Evolutionary conservation across 2,888 invertebrate genomes (phyloP), one percentile per base, ranked within the genome.

Genomic region (Margaritifera margaritifera): DNA sequence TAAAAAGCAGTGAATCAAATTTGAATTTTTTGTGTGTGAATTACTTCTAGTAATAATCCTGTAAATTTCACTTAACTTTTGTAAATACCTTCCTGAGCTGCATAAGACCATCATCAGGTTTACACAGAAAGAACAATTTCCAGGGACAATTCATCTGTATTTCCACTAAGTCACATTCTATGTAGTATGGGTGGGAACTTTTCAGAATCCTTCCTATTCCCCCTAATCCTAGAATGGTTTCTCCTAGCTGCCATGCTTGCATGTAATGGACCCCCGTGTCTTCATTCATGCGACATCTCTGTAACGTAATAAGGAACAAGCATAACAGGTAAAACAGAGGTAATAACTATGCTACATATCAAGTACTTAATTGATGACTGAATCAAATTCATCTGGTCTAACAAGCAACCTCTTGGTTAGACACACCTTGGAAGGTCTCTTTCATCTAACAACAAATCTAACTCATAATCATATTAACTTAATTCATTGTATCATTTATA

Each of bases 251-350:
- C 82, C 87, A 89, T 6, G 88, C 81, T 18, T 75, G 73, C 67
- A 89, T 73, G 78, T 90, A 90, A n/a, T 88, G 84, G 15, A 87
- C 89, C 6, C 90, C 90, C n/a, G 88, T 84, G 56, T 84, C 83
- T 55, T 86, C 85, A 78, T 90, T 90, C 88, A 90, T 87, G 5
- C 87, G 80, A 75, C 90, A 90, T 69, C 90, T 77, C 89, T 90
- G 69, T 19, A 72, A 80, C 50, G 31, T 31, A 50, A 56, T n/a
- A 68, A 62, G 24, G 22, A 27, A 19, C 27, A 55, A 50, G 25
- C 55, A 20, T 53, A 50, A 19, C 19, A 57, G 11, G 42, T 42
- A 42, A 42, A 42, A 42, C 15, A 11, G 15, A 42, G n/a, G n/a
- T 42, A 15, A 42, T 42, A 42, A 42, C 42, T 15, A 42, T 42